These are phyloP conservation scores for Hesperophylax magnus DNA, from an alignment of 1,140 invertebrate genomes.

Conservation along the genomic window DNA sequence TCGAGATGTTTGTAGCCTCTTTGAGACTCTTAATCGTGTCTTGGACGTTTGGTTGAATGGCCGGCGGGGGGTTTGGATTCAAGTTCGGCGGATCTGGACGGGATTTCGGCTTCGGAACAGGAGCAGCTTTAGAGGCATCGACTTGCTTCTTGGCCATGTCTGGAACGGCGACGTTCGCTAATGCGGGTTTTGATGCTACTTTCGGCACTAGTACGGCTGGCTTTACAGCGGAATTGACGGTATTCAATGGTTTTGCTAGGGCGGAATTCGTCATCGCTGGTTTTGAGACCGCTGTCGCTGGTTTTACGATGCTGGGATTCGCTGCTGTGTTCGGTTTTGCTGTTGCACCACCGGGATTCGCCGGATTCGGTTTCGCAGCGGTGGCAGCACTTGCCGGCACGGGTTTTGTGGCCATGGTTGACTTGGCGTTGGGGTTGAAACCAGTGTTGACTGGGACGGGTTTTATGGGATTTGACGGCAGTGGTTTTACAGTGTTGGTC, in stretches of 20 bases:
- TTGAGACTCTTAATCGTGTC: slow-evolving; percentile 18
- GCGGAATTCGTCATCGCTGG: no score
- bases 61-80: neutral
- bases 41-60: neutral
- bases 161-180: neutral
- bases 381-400: neutral
- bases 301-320: no score
- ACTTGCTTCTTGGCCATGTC: neutral
- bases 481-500: neutral
- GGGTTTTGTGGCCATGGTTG: neutral
- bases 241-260: no score
- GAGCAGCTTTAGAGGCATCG: neutral
- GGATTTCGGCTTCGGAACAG: neutral
- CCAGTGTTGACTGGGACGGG: no score
- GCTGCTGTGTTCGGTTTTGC: no score
- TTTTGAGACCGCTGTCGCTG: no score
- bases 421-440: no score
- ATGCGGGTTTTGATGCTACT: neutral
- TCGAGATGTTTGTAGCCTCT: slow-evolving; percentile 2
- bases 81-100: neutral
- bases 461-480: no score
- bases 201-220: neutral
- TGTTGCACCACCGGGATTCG: no score
- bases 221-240: no score
- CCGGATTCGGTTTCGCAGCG: neutral